Percentiles rank a stretch among this genome's conserved stretches.
These are phyloP conservation scores for Isurus oxyrinchus DNA, from an alignment of 2,113 vertebrate genomes.

Conservation along the genomic window DNA sequence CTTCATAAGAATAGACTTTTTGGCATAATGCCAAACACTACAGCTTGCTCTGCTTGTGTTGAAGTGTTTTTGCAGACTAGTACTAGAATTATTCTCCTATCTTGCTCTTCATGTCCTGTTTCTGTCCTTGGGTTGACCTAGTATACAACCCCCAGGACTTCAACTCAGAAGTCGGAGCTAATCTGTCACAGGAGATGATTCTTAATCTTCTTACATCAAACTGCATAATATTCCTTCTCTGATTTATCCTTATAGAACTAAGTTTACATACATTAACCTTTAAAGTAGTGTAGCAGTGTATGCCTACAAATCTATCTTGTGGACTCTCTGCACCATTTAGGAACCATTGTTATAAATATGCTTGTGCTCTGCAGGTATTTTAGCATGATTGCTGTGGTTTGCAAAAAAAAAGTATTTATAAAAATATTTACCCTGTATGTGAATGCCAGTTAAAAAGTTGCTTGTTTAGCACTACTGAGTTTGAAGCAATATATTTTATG, in stretches of 20 bases:
- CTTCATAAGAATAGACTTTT: not conserved
- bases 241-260: not conserved
- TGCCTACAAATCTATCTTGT: not conserved
- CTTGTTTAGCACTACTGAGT: not conserved
- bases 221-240: not conserved
- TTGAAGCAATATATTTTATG: not conserved
- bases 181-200: constrained; percentile 21
- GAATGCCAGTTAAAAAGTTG: not conserved
- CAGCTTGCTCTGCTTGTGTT: not conserved
- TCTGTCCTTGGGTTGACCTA: constrained; percentile 19
- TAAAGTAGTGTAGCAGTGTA: not conserved
- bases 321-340: not conserved
- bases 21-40: not conserved
- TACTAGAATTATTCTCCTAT: not conserved
- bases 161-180: constrained; percentile 13
- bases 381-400: not conserved
- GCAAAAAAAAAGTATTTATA: not conserved
- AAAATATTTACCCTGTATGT: not conserved
- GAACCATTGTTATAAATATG: not conserved
- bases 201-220: constrained; percentile 12
- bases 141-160: not conserved
- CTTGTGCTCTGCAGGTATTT: not conserved
- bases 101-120: not conserved
- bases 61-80: not conserved
- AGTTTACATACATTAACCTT: constrained; percentile 21